Conservation (phyloP, 2,888 invertebrate species). For the Cryptocheilus praepositus region DNA sequence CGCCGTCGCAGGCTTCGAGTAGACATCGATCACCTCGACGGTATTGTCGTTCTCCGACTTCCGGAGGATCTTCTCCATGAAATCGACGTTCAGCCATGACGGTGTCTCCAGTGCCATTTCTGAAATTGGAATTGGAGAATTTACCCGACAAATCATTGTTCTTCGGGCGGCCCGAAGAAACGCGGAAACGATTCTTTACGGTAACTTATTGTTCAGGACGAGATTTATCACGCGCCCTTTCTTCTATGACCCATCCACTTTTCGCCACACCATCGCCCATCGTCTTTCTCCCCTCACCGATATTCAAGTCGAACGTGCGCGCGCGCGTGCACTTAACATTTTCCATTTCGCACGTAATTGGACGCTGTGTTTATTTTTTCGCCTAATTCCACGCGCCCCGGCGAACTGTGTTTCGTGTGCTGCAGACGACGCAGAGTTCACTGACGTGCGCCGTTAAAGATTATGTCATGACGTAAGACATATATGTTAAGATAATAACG, state of each 20-base stretch:
- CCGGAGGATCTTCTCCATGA: constrained; percentile 61
- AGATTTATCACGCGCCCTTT: constrained; percentile 53
- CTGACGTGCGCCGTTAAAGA: no score
- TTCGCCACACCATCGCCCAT: background rate
- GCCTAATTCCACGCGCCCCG: constrained; percentile 3
- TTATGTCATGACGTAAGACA: no score
- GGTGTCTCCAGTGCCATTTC: constrained; percentile 57
- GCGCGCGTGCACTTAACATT: constrained; percentile 34
- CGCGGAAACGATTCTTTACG: constrained; percentile 56
- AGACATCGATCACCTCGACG: constrained; percentile 59
- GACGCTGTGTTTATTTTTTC: constrained; percentile 22
- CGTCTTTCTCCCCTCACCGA: constrained; percentile 17
- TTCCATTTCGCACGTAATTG: constrained; percentile 53
- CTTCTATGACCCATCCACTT: background rate
- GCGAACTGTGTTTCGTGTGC: no score
- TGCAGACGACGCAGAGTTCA: no score
- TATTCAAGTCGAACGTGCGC: constrained; percentile 38
- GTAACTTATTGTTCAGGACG: constrained; percentile 55
- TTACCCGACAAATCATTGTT: constrained; percentile 58
- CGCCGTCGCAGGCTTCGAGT: constrained; percentile 62
- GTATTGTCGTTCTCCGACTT: constrained; percentile 57
- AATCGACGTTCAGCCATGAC: constrained; percentile 62
- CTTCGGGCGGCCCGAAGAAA: constrained; percentile 46
- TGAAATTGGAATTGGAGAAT: constrained; percentile 61
- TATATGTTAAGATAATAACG: no score